Base-by-base conservation (phyloP, 2,113 vertebrate species). In the Lathamus discolor region DNA sequence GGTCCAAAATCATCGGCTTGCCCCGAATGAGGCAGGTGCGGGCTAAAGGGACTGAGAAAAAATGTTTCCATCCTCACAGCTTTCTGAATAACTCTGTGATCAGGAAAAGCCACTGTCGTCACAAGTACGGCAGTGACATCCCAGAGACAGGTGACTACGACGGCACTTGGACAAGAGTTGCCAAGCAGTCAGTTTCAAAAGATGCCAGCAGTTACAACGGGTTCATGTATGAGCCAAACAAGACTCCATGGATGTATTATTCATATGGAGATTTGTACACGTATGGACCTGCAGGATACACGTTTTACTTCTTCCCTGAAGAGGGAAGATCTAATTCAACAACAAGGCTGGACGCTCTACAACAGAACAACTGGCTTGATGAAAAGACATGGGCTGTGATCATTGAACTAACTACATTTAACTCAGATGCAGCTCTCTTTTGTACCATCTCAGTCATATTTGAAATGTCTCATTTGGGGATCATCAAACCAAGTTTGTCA, bases 11-110 rank as follows among this genome's bases (percentile, higher is more conserved):
- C 89, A 81, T 98, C 3, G 97, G 98, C 16, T 96, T 98, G 48
- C 97, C 98, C 1, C 91, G 93, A 49, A 97, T 98, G 97, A 91
- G 97, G 63, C 98, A 98, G 70, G 89, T 98, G 39, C 93, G 97
- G 33, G 97, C 96, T 2, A 91, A 72, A n/a, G 49, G 86, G 3
- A 57, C 44, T 4, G 5, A 39, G 7, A 93, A 70, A 35, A 51
- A 23, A 3, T 98, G 98, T 29, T 95, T 78, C 35, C 49, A 52
- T 4, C 74, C 92, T 39, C 25, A 79, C 11, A 94, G 41, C 37
- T 88, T 92, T 6, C 25, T 35, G 12, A 80, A 85, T 17, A 67
- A 43, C 31, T 72, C 41, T 51, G 29, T 90, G 18, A 49, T 86
- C n/a, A 44, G 55, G n/a, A 92, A 96, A 75, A 92, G 95, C 25